These are phyloP conservation scores for Uropetala carovei DNA, from an alignment of 2,888 invertebrate species.

Conservation along the genomic window DNA sequence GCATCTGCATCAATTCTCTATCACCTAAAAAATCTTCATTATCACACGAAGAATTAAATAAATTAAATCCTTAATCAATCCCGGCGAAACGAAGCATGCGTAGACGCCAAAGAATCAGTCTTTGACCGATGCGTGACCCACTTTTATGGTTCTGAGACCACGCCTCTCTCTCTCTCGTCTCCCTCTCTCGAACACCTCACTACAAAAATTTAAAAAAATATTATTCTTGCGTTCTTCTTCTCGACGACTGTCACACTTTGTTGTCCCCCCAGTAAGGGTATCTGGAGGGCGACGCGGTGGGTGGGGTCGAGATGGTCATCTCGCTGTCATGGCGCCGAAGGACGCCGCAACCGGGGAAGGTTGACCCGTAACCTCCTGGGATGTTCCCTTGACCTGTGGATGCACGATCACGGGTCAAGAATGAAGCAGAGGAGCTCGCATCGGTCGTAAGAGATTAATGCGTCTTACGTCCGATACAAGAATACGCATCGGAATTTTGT, in stretches of 20 bases:
- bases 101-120: too few relatives aligned
- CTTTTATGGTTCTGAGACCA: too few relatives aligned
- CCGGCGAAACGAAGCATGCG: too few relatives aligned
- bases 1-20: too few relatives aligned
- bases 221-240: background rate
- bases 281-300: constrained; percentile 12
- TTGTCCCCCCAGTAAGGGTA: constrained; percentile 35
- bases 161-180: background rate
- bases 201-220: too few relatives aligned
- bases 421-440: background rate
- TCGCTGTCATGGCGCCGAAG: constrained; percentile 51
- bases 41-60: too few relatives aligned
- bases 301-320: constrained; percentile 20
- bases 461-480: background rate
- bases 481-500: background rate
- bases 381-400: constrained; percentile 61
- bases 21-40: too few relatives aligned
- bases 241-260: constrained; percentile 3
- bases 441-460: background rate
- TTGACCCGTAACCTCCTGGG: constrained; percentile 52
- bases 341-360: constrained; percentile 55
- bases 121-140: too few relatives aligned
- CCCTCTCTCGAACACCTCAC: background rate
- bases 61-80: too few relatives aligned
- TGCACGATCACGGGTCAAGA: constrained; percentile 46